Evolutionary conservation across 2,113 vertebrate genomes (phyloP).

Genomic region (Melanostigma gelatinosum): DNA sequence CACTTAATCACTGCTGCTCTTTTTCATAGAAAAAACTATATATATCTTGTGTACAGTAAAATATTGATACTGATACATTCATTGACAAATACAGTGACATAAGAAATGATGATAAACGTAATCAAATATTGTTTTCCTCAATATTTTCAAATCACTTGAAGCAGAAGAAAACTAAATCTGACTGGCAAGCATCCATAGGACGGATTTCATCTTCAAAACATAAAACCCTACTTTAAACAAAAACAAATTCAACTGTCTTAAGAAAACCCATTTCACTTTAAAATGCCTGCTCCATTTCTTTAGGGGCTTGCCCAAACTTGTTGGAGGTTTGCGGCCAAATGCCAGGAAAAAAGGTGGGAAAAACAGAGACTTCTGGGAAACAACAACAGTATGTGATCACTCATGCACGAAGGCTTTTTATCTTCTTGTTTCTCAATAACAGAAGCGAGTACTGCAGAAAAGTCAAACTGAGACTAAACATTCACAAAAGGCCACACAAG

Average conservation of each 20-base stretch:
- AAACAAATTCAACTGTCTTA: neutral
- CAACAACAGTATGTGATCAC: neutral
- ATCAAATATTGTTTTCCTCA: neutral
- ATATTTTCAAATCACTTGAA: neutral
- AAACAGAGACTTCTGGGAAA: constrained; percentile 38
- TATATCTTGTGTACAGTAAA: constrained; percentile 12
- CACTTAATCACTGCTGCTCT: constrained; percentile 47
- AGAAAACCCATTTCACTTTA: constrained; percentile 19
- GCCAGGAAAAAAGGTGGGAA: neutral
- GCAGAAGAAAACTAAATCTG: neutral
- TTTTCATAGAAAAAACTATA: constrained; percentile 9
- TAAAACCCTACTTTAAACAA: neutral
- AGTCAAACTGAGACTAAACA: neutral
- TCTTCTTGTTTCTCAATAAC: neutral
- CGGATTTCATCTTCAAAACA: neutral
- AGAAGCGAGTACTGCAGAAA: neutral
- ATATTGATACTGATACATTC: neutral
- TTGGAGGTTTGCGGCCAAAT: neutral
- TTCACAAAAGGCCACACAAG: neutral
- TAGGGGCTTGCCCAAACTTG: constrained; percentile 41
- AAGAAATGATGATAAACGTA: neutral
- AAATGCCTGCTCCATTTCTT: neutral
- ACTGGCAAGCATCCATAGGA: neutral
- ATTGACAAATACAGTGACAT: neutral
- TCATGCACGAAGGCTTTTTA: neutral